Percentiles rank a stretch among this genome's conserved stretches.
These are phyloP conservation scores for Orgyia antiqua DNA, from an alignment of 2,888 invertebrate genomes.

Conservation along the genomic window DNA sequence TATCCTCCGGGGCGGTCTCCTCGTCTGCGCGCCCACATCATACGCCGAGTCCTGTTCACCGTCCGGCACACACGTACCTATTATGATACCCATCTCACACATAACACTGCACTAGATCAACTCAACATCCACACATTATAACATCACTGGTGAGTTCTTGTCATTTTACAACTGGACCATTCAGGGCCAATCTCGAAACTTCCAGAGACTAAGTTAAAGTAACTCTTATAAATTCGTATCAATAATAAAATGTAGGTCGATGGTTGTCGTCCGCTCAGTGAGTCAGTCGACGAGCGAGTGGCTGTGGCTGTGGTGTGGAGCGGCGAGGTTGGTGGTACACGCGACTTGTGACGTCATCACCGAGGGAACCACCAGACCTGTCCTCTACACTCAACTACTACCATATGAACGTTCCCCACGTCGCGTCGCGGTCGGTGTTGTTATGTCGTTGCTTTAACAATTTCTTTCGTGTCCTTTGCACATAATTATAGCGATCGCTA, in stretches of 20 bases:
- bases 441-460: no score
- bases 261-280: no score
- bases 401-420: no score
- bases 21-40: slow-evolving; percentile 56
- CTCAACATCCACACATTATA: slow-evolving; percentile 10
- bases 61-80: slow-evolving; percentile 84
- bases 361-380: slow-evolving; percentile 17
- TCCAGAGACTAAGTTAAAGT: no score
- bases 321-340: slow-evolving; percentile 21
- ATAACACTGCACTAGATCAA: slow-evolving; percentile 38
- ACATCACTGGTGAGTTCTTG: not conserved
- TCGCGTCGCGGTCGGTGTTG: no score
- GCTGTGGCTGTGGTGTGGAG: slow-evolving; percentile 12
- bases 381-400: slow-evolving; percentile 1
- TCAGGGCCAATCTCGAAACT: no score
- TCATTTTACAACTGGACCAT: no score
- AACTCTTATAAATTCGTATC: no score
- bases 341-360: slow-evolving; percentile 25
- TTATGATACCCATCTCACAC: slow-evolving; percentile 82
- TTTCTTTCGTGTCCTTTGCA: no score
- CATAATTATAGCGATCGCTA: no score
- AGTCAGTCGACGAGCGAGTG: no score
- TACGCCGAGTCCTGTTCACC: slow-evolving; percentile 79
- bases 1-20: slow-evolving; percentile 64
- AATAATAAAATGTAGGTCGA: no score